A percentile compares a stretch with the other conserved stretches of the same genome.
phyloP scores from a whole-genome alignment of 1,140 invertebrate genomes.

The Campodea augens region DNA sequence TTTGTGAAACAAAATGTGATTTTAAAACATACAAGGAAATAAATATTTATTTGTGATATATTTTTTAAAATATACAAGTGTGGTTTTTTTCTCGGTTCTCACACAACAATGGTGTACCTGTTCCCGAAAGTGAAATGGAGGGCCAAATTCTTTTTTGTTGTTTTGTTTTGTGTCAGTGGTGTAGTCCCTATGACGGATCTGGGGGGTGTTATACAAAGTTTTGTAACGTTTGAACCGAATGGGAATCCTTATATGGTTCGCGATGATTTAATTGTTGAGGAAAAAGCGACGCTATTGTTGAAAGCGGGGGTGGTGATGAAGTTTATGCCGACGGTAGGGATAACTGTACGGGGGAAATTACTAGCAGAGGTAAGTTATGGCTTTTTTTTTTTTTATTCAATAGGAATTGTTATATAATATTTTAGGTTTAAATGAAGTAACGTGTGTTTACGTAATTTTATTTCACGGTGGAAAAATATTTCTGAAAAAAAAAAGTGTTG shows the following conservation, averaged over 20 bases:
- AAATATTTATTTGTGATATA: too few species aligned
- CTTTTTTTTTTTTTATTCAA: neutral
- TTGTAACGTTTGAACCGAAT: constrained; percentile 24
- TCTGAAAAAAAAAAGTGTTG: too few species aligned
- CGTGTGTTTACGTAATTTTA: too few species aligned
- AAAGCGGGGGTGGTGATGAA: constrained; percentile 67
- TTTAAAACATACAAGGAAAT: neutral
- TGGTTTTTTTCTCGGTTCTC: too few species aligned
- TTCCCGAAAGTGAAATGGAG: neutral
- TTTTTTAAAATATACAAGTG: too few species aligned
- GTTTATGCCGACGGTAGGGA: constrained; percentile 73
- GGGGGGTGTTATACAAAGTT: constrained; percentile 10
- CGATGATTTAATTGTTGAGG: constrained; percentile 60
- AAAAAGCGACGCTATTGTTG: constrained; percentile 49
- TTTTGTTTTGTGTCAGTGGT: neutral
- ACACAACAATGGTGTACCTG: neutral
- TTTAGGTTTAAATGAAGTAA: too few species aligned
- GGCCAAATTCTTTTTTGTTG: neutral
- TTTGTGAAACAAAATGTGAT: neutral
- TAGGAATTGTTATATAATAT: neutral
- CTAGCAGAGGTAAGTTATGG: constrained; percentile 54
- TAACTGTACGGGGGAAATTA: constrained; percentile 70
- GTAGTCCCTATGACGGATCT: constrained; percentile 4
- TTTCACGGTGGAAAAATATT: too few species aligned
- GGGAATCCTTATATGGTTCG: constrained; percentile 56